These are phyloP conservation scores for Nothobranchius furzeri DNA, from an alignment of 2,113 vertebrate species.

Conservation along the genomic window DNA sequence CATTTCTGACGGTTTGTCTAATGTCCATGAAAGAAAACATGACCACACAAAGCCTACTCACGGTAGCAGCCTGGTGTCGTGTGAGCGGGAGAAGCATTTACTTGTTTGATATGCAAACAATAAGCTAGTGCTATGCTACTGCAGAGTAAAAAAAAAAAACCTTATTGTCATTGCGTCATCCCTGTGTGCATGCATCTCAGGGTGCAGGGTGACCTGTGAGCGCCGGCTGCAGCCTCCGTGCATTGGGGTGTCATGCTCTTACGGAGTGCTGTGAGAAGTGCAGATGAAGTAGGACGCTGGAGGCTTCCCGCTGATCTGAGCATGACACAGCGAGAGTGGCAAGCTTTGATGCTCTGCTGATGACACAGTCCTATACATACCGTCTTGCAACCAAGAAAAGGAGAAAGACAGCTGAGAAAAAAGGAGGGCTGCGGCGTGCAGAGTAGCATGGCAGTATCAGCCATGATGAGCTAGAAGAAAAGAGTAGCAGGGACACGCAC, in stretches of 20 bases:
- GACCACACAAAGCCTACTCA: slow-evolving; percentile 15
- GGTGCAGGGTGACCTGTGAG: slow-evolving; percentile 39
- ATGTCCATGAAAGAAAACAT: slow-evolving; percentile 16
- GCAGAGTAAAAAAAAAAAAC: not conserved
- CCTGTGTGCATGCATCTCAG: not conserved
- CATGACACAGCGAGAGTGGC: slow-evolving; percentile 52
- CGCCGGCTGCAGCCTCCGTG: slow-evolving; percentile 37
- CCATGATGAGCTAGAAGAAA: slow-evolving; percentile 35
- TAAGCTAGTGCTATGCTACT: slow-evolving; percentile 5
- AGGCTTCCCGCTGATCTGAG: slow-evolving; percentile 43
- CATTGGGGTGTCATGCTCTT: slow-evolving; percentile 43
- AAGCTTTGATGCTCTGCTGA: slow-evolving; percentile 43
- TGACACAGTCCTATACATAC: slow-evolving; percentile 31
- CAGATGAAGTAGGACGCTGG: slow-evolving; percentile 23
- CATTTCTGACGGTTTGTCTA: not conserved
- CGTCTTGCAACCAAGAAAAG: slow-evolving; percentile 23
- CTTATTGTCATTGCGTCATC: slow-evolving; percentile 6
- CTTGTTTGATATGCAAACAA: slow-evolving; percentile 10
- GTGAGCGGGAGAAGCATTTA: slow-evolving; percentile 1
- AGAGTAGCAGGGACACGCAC: slow-evolving; percentile 22
- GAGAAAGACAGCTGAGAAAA: slow-evolving; percentile 9
- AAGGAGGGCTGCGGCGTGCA: slow-evolving; percentile 7
- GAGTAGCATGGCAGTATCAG: slow-evolving; percentile 5
- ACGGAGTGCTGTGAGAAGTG: slow-evolving; percentile 21
- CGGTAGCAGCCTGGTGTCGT: not conserved